Evolutionary conservation across 1,140 invertebrate species (phyloP).

Genomic region (Pogonomyrmex barbatus): DNA sequence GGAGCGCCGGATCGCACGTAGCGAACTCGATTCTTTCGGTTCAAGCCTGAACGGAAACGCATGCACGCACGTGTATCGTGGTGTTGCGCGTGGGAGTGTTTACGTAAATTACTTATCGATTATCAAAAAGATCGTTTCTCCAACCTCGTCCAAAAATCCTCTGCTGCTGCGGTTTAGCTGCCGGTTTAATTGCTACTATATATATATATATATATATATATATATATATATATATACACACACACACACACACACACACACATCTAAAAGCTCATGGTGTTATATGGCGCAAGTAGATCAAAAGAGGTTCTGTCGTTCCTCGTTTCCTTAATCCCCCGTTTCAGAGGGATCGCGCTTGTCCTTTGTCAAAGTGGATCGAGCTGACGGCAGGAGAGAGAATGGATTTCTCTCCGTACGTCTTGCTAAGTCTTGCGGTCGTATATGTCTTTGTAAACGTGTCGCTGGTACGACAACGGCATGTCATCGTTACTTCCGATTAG

Average conservation of each 20-base stretch:
- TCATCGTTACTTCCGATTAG: slow-evolving; percentile 25
- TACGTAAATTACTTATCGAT: slow-evolving; percentile 51
- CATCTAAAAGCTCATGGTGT: slow-evolving; percentile 79
- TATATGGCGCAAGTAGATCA: slow-evolving; percentile 81
- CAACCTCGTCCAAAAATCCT: slow-evolving; percentile 86
- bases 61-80: slow-evolving; percentile 40
- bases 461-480: slow-evolving; percentile 45
- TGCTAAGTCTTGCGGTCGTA: slow-evolving; percentile 41
- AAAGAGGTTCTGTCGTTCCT: slow-evolving; percentile 71
- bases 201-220: slow-evolving; percentile 10
- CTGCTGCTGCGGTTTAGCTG: slow-evolving; percentile 86
- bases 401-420: slow-evolving; percentile 53
- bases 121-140: slow-evolving; percentile 67
- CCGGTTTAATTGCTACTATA: slow-evolving; percentile 76
- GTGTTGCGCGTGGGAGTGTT: slow-evolving; percentile 43
- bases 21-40: slow-evolving; percentile 52
- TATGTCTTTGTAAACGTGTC: slow-evolving; percentile 35
- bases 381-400: slow-evolving; percentile 55
- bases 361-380: slow-evolving; percentile 63
- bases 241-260: no score
- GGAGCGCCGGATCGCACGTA: slow-evolving; percentile 45
- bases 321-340: slow-evolving; percentile 50
- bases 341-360: slow-evolving; percentile 30
- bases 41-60: slow-evolving; percentile 30
- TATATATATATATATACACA: background rate